phyloP scores from a whole-genome alignment of 2,797 vertebrate species.

The Oreortyx pictus region DNA sequence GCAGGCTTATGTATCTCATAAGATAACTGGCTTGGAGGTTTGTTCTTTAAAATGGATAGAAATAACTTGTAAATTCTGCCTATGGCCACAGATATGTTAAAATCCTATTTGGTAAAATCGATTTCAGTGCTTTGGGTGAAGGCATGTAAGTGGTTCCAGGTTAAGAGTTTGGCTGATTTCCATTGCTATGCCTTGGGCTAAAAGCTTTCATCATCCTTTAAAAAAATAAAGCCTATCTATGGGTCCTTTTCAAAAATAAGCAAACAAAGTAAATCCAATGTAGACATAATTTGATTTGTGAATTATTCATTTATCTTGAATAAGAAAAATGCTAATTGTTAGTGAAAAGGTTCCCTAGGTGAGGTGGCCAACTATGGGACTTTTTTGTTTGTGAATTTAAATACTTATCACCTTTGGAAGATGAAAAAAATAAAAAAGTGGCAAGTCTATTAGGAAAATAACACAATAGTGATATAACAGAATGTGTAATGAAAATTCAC shows the following conservation, averaged over 20 bases:
- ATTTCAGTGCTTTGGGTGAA: constrained; percentile 63
- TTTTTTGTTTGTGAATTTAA: neutral
- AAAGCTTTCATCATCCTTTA: constrained; percentile 22
- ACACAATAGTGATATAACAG: neutral
- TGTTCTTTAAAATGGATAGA: constrained; percentile 42
- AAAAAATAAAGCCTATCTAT: neutral
- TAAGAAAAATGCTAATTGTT: constrained; percentile 36
- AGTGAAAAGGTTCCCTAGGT: neutral
- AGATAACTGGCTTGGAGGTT: constrained; percentile 40
- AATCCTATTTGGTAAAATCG: constrained; percentile 53
- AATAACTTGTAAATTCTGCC: constrained; percentile 48
- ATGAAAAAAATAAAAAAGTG: constrained; percentile 22
- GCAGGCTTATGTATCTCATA: constrained; percentile 10
- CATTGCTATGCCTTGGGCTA: neutral
- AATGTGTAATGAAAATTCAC: constrained; percentile 37
- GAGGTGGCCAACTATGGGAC: neutral
- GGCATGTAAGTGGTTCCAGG: neutral
- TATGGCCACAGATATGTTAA: constrained; percentile 50
- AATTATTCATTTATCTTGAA: constrained; percentile 24
- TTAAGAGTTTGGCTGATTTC: constrained; percentile 47
- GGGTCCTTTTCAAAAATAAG: neutral
- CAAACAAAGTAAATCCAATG: constrained; percentile 4
- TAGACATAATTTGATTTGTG: constrained; percentile 11
- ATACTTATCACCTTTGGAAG: neutral
- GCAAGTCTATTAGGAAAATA: constrained; percentile 23